Base-by-base conservation (phyloP, 2,113 vertebrate genomes). In the Apaloderma vittatum region DNA sequence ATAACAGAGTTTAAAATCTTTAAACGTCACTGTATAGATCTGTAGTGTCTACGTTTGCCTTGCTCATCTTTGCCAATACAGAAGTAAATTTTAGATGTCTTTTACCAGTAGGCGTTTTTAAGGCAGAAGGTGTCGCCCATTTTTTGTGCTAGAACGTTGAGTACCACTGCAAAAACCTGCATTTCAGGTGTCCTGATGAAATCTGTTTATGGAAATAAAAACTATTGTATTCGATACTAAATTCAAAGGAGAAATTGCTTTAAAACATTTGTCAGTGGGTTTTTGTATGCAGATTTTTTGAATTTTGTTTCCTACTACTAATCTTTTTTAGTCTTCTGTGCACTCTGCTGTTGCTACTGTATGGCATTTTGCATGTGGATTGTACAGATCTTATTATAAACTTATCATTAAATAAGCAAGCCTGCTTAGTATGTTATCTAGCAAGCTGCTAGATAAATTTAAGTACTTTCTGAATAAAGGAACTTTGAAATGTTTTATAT, bases 61-160 rank as follows among this genome's bases (percentile, higher is more conserved):
- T 54, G 40, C 66, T 94, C 51, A 40, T 92, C 62, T 70, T 92
- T 66, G 75, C 59, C 51, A n/a, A 34, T 40, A 67, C 20, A 92
- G 36, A 61, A 24, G 34, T 40, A 62, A 46, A 67, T 86, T 88
- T 57, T 37, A 59, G 34, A 62, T 21, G 21, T 55, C 51, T 43
- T 79, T 88, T 66, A 30, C 61, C 6, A 2, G 22, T 30, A 86
- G 61, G 45, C n/a, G 15, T 72, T 91, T 82, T 90, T 87, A 76
- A 73, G 84, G 36, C 57, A 63, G 71, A 90, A 57, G 17, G 5
- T 65, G 20, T 62, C 24, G 10, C 49, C 32, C 32, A 1, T 45
- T 75, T 93, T 90, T 93, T 75, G 61, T 94, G 76, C 85, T 83
- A 83, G 58, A 92, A 49, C 84, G 89, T 70, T 71, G 92, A 91